phyloP scores from a whole-genome alignment of 1,140 invertebrate species.

The Musca vetustissima region DNA sequence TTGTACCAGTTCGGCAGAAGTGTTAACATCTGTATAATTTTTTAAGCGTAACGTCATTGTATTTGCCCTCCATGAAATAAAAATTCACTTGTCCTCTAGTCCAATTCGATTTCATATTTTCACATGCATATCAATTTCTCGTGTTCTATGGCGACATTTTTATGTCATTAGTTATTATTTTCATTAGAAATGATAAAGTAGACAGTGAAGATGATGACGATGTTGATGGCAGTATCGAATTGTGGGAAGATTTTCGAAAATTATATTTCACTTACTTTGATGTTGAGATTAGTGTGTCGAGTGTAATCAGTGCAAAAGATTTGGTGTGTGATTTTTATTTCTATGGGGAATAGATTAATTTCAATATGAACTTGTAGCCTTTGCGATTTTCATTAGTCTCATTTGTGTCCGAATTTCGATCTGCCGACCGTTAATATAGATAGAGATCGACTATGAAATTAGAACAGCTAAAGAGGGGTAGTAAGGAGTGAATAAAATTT shows the following conservation, averaged over 20 bases:
- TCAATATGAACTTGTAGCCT: no score
- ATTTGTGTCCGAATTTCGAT: no score
- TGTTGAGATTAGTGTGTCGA: neutral
- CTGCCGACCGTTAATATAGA: no score
- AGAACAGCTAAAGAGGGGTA: no score
- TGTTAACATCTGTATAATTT: constrained; percentile 13
- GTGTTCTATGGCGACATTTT: neutral
- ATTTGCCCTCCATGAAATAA: neutral
- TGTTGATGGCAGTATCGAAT: neutral
- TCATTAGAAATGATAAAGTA: neutral
- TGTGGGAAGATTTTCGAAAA: constrained; percentile 5
- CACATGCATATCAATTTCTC: neutral
- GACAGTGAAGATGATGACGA: no score
- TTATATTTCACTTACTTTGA: neutral
- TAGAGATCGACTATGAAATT: no score
- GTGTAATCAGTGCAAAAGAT: constrained; percentile 10
- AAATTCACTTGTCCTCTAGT: constrained; percentile 2
- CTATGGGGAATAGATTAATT: no score
- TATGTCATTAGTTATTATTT: constrained; percentile 1
- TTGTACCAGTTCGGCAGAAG: constrained; percentile 2
- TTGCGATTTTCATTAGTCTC: no score
- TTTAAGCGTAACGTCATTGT: neutral
- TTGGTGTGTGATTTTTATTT: neutral
- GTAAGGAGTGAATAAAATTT: no score
- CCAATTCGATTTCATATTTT: neutral